Evolutionary conservation across 2,113 vertebrate genomes (phyloP), one percentile per base, ranked within the genome.

Genomic region (Calypte anna): DNA sequence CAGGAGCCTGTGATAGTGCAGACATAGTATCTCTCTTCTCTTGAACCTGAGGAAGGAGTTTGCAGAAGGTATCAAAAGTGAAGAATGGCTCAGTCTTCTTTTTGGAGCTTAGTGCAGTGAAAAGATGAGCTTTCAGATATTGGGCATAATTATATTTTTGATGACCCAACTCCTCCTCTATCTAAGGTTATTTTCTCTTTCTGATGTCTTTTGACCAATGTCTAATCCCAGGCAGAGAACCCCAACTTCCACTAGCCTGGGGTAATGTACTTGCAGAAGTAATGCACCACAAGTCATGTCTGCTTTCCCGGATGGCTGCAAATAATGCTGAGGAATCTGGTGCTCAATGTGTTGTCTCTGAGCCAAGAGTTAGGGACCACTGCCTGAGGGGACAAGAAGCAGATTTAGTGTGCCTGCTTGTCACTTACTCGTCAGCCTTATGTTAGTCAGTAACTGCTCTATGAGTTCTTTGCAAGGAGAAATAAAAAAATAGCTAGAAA

Each of bases 331-430:
- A 83, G 61, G 80, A 90, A 84, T 92, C 79, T 94, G 68, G 31
- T 93, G 68, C 55, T 95, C 76, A 88, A 38, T 28, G 48, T 57
- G 20, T 74, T 76, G 30, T 74, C 38, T 90, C 48, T 1, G 23
- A 94, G 90, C 90, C 88, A 92, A 86, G 76, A 96, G 40, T 83
- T 85, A 74, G 72, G 38, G 94, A 88, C 90, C 73, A 63, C 64
- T 88, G 94, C 95, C 93, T 88, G 88, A 88, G 82, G 93, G 88
- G 90, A 97, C 94, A 91, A 82, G 80, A 81, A 95, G 59, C 94
- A 96, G 89, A 94, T 94, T 84, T 80, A 70, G 27, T 40, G 17
- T 82, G 91, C 82, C 85, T 93, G 3, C 51, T 94, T 77, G 63
- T 88, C 57, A 77, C 51, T 90, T 96, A 91, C 62, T 87, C 88